Conservation (phyloP, 2,797 vertebrate species). For the Neosilurus mollespiculum region DNA sequence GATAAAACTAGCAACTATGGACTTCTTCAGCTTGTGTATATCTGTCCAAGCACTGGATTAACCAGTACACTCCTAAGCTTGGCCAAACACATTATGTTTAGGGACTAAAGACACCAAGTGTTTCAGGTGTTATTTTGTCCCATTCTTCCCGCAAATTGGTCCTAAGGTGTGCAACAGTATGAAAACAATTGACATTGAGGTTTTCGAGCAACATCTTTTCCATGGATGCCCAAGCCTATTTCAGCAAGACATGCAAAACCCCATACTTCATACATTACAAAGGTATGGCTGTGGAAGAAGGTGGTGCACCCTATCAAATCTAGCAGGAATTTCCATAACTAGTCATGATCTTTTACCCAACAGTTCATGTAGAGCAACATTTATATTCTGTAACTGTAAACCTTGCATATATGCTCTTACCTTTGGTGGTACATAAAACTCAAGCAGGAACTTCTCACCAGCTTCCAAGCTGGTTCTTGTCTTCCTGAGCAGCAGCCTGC, state of each 20-base stretch:
- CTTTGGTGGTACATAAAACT: conserved; percentile 97
- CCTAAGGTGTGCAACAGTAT: too few relatives aligned
- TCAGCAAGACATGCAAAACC: too few relatives aligned
- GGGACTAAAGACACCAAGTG: too few relatives aligned
- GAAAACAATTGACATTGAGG: too few relatives aligned
- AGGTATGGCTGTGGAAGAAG: too few relatives aligned
- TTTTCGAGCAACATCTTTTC: too few relatives aligned
- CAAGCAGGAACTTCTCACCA: conserved; percentile 88
- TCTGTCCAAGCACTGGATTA: not conserved
- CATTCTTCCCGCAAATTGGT: too few relatives aligned
- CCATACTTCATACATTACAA: too few relatives aligned
- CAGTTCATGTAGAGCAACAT: not conserved
- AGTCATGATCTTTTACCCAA: not conserved
- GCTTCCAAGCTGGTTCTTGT: conserved; percentile 78
- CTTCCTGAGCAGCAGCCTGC: conserved; percentile 88
- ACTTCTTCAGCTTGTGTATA: not conserved
- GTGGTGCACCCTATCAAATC: too few relatives aligned
- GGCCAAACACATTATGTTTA: too few relatives aligned
- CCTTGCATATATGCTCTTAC: conserved; percentile 65
- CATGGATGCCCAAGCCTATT: too few relatives aligned
- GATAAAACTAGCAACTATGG: not conserved
- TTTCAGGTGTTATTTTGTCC: too few relatives aligned
- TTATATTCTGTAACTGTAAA: not conserved
- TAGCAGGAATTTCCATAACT: not conserved
- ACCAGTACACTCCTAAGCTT: not conserved